A percentile compares a stretch with the other conserved stretches of the same genome.
These are phyloP conservation scores for Cyaniris semiargus DNA, from an alignment of 2,888 invertebrate species.

Conservation along the genomic window DNA sequence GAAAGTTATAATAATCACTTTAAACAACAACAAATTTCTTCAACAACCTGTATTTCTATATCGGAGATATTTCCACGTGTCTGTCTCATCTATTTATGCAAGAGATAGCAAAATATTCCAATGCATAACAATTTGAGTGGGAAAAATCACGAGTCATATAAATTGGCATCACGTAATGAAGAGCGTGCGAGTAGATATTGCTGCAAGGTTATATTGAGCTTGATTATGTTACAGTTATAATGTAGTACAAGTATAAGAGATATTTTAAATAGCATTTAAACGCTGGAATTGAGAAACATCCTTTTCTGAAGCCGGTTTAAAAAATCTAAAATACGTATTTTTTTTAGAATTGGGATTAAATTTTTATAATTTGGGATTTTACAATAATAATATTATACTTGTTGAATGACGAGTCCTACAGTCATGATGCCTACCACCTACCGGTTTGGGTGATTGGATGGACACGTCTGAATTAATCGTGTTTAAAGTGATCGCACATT, in stretches of 20 bases:
- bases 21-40: not conserved
- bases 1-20: no score
- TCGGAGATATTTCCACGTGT: not conserved
- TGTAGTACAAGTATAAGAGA: not conserved
- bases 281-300: no score
- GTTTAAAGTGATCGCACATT: no score
- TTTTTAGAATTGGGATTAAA: no score
- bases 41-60: not conserved
- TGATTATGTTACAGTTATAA: not conserved
- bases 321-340: no score
- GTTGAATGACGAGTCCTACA: no score
- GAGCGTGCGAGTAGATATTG: conserved; percentile 38
- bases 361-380: no score
- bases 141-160: conserved; percentile 35
- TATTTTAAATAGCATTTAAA: not conserved
- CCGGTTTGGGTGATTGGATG: no score
- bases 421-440: no score
- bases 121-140: conserved; percentile 32
- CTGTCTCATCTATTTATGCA: not conserved
- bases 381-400: no score
- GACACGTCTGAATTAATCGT: no score
- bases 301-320: no score
- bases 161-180: conserved; percentile 44
- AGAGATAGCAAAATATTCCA: not conserved
- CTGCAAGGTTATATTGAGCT: not conserved